These are phyloP conservation scores for Drosophila bocki DNA, from an alignment of 1,140 invertebrate genomes.

Conservation along the genomic window DNA sequence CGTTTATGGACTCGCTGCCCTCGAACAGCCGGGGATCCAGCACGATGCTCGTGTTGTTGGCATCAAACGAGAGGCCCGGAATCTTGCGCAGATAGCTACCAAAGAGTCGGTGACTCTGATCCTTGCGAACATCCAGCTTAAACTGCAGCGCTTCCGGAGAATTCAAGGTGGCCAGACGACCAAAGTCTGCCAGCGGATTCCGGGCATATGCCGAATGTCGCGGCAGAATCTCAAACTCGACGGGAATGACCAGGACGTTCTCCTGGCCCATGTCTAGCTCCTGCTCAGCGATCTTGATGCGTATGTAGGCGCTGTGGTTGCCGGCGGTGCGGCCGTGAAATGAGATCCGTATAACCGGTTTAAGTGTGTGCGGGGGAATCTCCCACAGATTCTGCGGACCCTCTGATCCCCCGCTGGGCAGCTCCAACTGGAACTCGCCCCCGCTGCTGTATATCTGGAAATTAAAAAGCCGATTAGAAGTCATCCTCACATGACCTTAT, in stretches of 20 bases:
- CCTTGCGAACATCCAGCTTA: slow-evolving; percentile 68
- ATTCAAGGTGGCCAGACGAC: slow-evolving; percentile 81
- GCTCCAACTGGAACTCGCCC: slow-evolving; percentile 95
- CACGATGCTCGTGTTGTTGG: slow-evolving; percentile 59
- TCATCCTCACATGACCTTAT: background rate
- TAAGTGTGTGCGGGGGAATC: slow-evolving; percentile 95
- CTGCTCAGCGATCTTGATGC: slow-evolving; percentile 78
- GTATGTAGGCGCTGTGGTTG: slow-evolving; percentile 85
- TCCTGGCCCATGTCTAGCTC: slow-evolving; percentile 49
- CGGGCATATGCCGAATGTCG: slow-evolving; percentile 91
- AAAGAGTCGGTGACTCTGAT: slow-evolving; percentile 51
- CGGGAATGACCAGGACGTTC: slow-evolving; percentile 90
- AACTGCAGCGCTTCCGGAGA: slow-evolving; percentile 44
- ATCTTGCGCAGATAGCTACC: slow-evolving; percentile 60
- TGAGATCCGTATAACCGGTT: slow-evolving; percentile 94
- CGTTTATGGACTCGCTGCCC: slow-evolving; percentile 54
- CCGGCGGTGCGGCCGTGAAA: slow-evolving; percentile 89
- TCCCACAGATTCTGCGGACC: slow-evolving; percentile 94
- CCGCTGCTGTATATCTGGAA: slow-evolving; percentile 92
- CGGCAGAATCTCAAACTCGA: slow-evolving; percentile 94
- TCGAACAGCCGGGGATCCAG: slow-evolving; percentile 67
- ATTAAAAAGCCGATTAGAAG: background rate
- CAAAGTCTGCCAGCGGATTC: slow-evolving; percentile 93
- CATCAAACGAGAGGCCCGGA: slow-evolving; percentile 64
- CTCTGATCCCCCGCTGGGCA: slow-evolving; percentile 91